Base-by-base conservation (phyloP, 2,888 invertebrate genomes). In the Patella pellucida region DNA sequence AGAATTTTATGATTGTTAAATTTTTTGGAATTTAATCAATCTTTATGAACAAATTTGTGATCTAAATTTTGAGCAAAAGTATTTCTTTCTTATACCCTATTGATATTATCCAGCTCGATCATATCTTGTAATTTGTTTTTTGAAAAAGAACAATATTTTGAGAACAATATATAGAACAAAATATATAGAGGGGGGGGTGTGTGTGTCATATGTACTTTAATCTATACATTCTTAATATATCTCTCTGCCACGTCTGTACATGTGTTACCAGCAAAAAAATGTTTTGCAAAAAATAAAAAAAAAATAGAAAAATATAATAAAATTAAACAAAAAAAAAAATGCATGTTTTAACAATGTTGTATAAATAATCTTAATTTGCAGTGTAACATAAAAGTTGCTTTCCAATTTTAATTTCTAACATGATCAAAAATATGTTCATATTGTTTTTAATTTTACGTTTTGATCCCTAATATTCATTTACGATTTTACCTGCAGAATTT, bases 181-280 rank as follows among this genome's bases (percentile, higher is more conserved):
- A n/a, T 41, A 41, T 41, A 41, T 41, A 9, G 9, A 41, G 7
- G 41, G 41, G 41, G 41, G 41, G 41, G 9, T 31, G 41, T 7
- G 41, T 7, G 41, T 9, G 41, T 41, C 41, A 9, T 41, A 41
- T 41, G 41, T 41, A 41, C 31, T 41, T 41, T 41, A 41, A 41
- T 41, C 41, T 41, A 41, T 41, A 41, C 41, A 41, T 41, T 41
- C 41, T 41, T 41, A 41, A 41, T 41, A 41, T 70, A 71, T 71
- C n/a, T 72, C 77, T 77, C 77, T 77, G 77, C 74, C 77, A 77
- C 74, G 71, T 69, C 68, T 71, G 77, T 72, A 77, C 73, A 77
- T 77, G 72, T 77, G 68, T 50, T 41, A 69, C 51, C 31, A 41
- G 27, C 50, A 54, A 71, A 69, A 71, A 68, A 52, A 15, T 51